These are phyloP conservation scores for Acanthoscelides obtectus DNA, from an alignment of 2,888 invertebrate species.

Conservation along the genomic window DNA sequence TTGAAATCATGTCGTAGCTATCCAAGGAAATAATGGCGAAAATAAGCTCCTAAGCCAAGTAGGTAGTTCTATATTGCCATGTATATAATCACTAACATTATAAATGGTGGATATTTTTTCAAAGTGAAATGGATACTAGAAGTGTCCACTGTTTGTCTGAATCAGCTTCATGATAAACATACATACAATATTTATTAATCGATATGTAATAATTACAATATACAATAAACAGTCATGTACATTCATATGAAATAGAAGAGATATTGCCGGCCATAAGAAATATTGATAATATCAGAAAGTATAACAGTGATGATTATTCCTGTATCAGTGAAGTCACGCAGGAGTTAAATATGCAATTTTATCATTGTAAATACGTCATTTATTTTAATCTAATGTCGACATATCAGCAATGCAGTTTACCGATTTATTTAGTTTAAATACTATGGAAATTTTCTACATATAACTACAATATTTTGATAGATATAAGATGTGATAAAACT, in stretches of 20 bases:
- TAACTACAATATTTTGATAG: no score
- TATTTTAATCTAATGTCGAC: not conserved
- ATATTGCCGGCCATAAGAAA: constrained; percentile 35
- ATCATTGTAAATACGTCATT: not conserved
- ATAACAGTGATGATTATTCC: not conserved
- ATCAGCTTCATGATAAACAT: not conserved
- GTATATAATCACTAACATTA: not conserved
- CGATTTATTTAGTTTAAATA: no score
- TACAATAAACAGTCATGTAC: constrained; percentile 12
- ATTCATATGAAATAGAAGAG: not conserved
- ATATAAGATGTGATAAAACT: no score
- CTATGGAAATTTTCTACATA: no score
- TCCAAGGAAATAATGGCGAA: not conserved
- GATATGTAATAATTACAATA: not conserved
- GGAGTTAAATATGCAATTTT: not conserved
- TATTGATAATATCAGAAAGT: constrained; percentile 18
- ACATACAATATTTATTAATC: not conserved
- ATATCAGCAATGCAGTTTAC: not conserved
- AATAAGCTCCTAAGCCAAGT: not conserved
- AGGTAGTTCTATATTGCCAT: not conserved
- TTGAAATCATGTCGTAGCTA: not conserved
- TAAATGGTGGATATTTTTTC: not conserved
- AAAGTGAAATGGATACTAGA: not conserved
- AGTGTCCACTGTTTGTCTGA: not conserved
- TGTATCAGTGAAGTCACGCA: not conserved